These are phyloP conservation scores for Bombus turneri DNA, from an alignment of 1,140 invertebrate species.

Conservation along the genomic window DNA sequence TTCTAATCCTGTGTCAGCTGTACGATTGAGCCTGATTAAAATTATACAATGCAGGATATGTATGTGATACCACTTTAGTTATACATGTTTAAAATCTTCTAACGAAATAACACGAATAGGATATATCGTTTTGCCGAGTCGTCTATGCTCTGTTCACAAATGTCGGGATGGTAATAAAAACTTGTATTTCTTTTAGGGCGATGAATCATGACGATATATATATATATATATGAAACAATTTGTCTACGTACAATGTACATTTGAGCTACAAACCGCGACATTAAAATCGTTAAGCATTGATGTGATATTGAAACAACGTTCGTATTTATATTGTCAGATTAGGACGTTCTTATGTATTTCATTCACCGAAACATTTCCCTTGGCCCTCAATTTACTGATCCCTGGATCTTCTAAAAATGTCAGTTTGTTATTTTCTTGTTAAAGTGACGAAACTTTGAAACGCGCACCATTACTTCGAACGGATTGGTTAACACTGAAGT, in stretches of 20 bases:
- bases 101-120: not conserved
- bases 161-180: not conserved
- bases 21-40: not conserved
- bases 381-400: too few species aligned
- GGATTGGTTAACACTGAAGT: constrained; percentile 22
- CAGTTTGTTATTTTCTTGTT: not conserved
- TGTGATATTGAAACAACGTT: not conserved
- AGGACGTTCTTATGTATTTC: not conserved
- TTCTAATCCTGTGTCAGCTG: constrained; percentile 5
- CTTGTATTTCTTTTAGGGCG: not conserved
- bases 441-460: not conserved
- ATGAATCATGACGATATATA: not conserved
- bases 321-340: not conserved
- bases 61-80: not conserved
- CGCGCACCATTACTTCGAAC: constrained; percentile 32
- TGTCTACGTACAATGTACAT: not conserved
- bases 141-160: not conserved
- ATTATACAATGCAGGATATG: not conserved
- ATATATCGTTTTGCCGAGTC: not conserved
- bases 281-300: not conserved
- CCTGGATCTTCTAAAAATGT: not conserved
- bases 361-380: not conserved
- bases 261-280: not conserved
- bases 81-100: not conserved
- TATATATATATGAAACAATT: not conserved